Evolutionary conservation across 2,888 invertebrate genomes (phyloP), one percentile per base, ranked within the genome.

Genomic region (Platycheirus rosarum): DNA sequence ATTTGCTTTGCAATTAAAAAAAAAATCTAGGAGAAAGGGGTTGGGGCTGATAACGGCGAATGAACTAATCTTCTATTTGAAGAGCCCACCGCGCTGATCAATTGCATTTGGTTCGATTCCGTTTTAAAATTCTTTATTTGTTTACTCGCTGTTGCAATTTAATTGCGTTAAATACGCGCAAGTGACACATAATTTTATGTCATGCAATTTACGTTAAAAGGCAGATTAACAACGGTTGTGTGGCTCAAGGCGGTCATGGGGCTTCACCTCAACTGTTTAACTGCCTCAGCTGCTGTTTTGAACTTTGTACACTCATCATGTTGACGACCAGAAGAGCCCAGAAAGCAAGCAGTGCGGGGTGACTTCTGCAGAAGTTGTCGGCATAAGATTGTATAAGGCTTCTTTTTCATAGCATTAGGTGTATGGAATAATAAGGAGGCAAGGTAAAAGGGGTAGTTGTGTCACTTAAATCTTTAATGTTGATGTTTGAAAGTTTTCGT

Each of bases 151-250:
- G n/a, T n/a, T n/a, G n/a, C n/a, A n/a, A n/a, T n/a, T n/a, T n/a
- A n/a, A n/a, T n/a, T n/a, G n/a, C n/a, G n/a, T n/a, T n/a, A 80
- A 84, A 80, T 84, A 84, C 84, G 68, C 48, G 77, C 76, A 71
- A 84, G 73, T 84, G 80, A 85, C 85, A 85, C 69, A 85, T 85
- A 85, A 85, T 86, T 86, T 84, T 68, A 84, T 86, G 86, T 86
- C 85, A 85, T 85, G 85, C 85, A 86, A 86, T 86, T 86, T 86
- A 86, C 49, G 44, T 85, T 86, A 80, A 84, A 86, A 85, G 85
- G 75, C 82, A 84, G 84, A 85, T 86, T 85, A 84, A 69, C 84
- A 86, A 49, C 71, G 35, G 55, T 57, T 37, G 76, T 66, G 23
- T 65, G 51, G 69, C 65, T 46, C 65, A 65, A 69, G 60, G 76